Percentiles rank a stretch among this genome's conserved stretches.
Conservation (phyloP, 2,888 invertebrate species). For the Lithosia quadra region DNA sequence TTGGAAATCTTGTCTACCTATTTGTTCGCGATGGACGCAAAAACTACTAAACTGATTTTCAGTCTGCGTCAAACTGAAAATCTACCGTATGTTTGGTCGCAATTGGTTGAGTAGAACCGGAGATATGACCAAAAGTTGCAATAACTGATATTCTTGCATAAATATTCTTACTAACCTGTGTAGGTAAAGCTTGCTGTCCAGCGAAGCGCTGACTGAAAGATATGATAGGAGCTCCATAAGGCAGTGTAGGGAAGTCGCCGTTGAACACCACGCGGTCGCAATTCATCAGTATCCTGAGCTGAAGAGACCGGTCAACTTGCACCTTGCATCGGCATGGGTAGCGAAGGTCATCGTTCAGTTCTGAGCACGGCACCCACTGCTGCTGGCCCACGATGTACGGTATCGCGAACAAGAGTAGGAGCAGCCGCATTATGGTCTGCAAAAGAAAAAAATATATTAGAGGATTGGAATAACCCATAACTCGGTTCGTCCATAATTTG, state of each 20-base stretch:
- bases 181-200: conserved; percentile 93
- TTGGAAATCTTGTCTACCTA: no score
- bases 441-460: conserved; percentile 37
- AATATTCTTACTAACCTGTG: conserved; percentile 85
- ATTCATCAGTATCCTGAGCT: conserved; percentile 89
- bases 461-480: no score
- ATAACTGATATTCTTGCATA: no score
- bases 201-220: conserved; percentile 93
- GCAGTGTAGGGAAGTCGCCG: conserved; percentile 91
- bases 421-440: conserved; percentile 73
- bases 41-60: no score
- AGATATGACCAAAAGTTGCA: no score
- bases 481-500: no score
- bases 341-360: conserved; percentile 91
- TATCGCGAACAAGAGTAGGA: conserved; percentile 68
- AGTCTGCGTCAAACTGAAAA: no score
- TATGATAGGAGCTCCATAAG: conserved; percentile 93
- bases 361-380: conserved; percentile 91
- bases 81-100: no score
- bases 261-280: conserved; percentile 94
- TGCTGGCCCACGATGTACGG: conserved; percentile 69
- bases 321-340: conserved; percentile 90
- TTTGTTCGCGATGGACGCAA: no score
- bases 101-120: no score
- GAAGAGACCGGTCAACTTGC: conserved; percentile 82